A percentile compares a stretch with the other conserved stretches of the same genome.
Evolutionary conservation across 92 coral and sea anemone genomes (phyloP).

Genomic region (Phenganax subtilis): DNA sequence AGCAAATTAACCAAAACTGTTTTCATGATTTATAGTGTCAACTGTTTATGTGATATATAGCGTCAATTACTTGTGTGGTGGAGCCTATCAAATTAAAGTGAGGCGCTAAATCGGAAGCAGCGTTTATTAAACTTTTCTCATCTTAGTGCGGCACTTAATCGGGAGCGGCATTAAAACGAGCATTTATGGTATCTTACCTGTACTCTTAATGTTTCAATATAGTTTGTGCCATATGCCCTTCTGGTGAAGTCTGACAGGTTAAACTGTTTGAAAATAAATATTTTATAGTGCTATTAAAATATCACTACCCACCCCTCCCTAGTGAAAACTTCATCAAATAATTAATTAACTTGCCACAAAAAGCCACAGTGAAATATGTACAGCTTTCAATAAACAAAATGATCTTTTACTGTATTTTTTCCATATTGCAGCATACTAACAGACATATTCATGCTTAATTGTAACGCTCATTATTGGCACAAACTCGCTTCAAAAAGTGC

Average conservation of each 20-base stretch:
- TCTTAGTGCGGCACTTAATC: not conserved
- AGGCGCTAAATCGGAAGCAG: too few relatives aligned
- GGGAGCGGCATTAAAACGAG: too few relatives aligned
- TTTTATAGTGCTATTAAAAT: not conserved
- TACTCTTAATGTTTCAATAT: conserved; percentile 96
- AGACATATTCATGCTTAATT: not conserved
- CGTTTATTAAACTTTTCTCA: not conserved
- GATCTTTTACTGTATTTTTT: not conserved
- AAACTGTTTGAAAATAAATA: conserved; percentile 51
- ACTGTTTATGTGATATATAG: too few relatives aligned
- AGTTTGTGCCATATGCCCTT: conserved; percentile 97
- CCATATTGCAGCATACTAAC: not conserved
- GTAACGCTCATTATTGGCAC: not conserved
- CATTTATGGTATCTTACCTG: conserved; percentile 58
- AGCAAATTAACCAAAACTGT: too few relatives aligned
- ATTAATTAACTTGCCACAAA: not conserved
- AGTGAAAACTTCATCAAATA: not conserved
- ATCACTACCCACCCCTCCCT: conserved; percentile 28
- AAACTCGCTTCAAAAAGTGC: conserved; percentile 17
- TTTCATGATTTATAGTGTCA: too few relatives aligned
- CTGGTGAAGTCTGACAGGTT: conserved; percentile 99
- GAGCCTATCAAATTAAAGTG: too few relatives aligned
- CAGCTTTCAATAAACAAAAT: not conserved
- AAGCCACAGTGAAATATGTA: conserved; percentile 9
- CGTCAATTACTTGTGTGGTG: too few relatives aligned